These are phyloP conservation scores for Hapalemur alaotrensis DNA, from an alignment of 2,797 vertebrate species.

Conservation along the genomic window DNA sequence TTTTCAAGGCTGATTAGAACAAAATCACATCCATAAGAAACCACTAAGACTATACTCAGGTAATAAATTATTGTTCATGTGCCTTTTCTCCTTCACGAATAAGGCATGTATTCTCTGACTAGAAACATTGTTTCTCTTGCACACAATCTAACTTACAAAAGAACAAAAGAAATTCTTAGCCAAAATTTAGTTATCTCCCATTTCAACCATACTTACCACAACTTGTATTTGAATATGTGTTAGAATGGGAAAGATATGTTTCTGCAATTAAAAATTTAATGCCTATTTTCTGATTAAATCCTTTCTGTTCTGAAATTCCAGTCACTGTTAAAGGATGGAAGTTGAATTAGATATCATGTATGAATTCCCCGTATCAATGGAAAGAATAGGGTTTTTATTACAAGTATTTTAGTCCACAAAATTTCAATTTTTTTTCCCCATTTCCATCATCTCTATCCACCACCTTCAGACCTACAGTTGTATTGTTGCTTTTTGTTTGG, in stretches of 20 bases:
- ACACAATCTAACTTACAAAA: constrained; percentile 15
- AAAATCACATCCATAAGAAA: constrained; percentile 34
- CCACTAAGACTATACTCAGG: background rate
- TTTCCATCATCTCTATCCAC: background rate
- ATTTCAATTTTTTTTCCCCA: background rate
- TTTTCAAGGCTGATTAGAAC: constrained; percentile 41
- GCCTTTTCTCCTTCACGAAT: constrained; percentile 43
- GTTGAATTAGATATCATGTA: background rate
- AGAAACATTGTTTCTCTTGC: background rate
- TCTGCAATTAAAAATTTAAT: background rate
- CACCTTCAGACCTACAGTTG: background rate
- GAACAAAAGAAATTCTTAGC: background rate
- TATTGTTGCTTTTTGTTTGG: background rate
- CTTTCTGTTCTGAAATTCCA: constrained; percentile 6
- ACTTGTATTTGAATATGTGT: background rate
- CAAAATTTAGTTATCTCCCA: background rate
- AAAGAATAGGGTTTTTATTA: background rate
- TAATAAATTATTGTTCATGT: constrained; percentile 38
- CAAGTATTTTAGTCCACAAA: background rate
- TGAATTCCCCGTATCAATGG: background rate
- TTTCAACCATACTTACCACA: background rate
- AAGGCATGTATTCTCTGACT: background rate
- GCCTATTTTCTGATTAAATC: background rate
- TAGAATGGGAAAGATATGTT: background rate
- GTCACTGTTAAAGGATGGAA: background rate